A percentile compares a stretch with the other conserved stretches of the same genome.
These are phyloP conservation scores for Drosophila burlai DNA, from an alignment of 1,140 invertebrate genomes.

Conservation along the genomic window DNA sequence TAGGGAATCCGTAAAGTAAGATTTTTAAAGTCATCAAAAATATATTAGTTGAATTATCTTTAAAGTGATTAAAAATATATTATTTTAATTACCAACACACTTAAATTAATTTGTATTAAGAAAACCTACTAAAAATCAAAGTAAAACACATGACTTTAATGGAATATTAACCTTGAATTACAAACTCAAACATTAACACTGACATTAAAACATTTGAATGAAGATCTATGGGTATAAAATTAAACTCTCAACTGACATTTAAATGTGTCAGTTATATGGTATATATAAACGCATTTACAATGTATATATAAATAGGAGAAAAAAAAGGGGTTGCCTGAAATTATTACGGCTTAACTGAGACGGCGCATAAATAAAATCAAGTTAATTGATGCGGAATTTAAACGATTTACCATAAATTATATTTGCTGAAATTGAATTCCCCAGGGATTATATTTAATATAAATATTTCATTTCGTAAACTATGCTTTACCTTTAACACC, in stretches of 20 bases:
- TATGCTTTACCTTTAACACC: background rate
- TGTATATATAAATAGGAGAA: background rate
- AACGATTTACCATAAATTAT: slow-evolving; percentile 21
- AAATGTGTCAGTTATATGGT: background rate
- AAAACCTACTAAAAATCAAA: background rate
- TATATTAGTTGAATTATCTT: background rate
- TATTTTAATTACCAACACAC: too few relatives aligned
- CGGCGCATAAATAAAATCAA: slow-evolving; percentile 12
- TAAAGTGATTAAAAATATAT: background rate
- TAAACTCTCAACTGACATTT: background rate
- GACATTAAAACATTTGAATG: background rate
- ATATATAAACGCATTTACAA: background rate
- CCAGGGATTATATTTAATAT: slow-evolving; percentile 3
- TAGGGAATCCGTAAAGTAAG: background rate
- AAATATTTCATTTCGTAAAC: slow-evolving; percentile 5
- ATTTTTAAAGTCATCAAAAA: too few relatives aligned
- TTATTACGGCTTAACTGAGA: slow-evolving; percentile 1
- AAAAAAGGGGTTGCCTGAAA: background rate
- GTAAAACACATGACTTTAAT: background rate
- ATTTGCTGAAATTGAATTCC: slow-evolving; percentile 17
- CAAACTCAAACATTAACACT: background rate
- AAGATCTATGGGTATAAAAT: background rate
- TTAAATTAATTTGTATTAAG: background rate
- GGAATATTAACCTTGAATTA: background rate
- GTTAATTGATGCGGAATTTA: slow-evolving; percentile 19